Evolutionary conservation across 2,797 vertebrate genomes (phyloP).

Genomic region (Hydrolagus colliei): DNA sequence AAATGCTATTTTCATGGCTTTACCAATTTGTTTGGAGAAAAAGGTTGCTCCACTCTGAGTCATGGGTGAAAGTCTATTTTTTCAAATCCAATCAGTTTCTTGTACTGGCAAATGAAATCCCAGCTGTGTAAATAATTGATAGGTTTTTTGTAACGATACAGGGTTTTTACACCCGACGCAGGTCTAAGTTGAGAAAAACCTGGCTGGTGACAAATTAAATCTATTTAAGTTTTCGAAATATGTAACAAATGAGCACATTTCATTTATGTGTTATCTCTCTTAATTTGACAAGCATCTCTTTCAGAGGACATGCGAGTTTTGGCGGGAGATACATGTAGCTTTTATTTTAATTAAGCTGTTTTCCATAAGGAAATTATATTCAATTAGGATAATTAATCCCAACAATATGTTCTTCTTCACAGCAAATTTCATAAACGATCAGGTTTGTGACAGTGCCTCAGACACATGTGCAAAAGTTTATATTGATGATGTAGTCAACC

Average conservation of each 20-base stretch:
- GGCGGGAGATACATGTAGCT: too few species aligned
- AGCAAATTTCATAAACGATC: background rate
- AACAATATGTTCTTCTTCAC: background rate
- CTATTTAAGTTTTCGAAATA: background rate
- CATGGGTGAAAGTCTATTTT: background rate
- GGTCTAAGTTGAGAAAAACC: background rate
- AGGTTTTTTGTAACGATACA: background rate
- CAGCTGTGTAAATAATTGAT: background rate
- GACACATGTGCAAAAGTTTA: background rate
- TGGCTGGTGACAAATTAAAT: background rate
- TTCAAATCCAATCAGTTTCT: background rate
- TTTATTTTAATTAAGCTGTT: background rate
- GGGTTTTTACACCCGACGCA: background rate
- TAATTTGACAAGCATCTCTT: background rate
- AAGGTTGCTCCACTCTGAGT: background rate
- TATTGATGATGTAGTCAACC: background rate
- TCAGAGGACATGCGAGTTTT: background rate
- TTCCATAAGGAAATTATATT: background rate
- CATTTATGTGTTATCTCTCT: background rate
- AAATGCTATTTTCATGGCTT: too few species aligned
- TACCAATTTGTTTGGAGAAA: background rate
- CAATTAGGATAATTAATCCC: slow-evolving; percentile 1
- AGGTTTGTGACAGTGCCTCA: background rate
- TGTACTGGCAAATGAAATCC: background rate
- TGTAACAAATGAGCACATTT: background rate